These are phyloP conservation scores for Halcyon smyrnensis DNA, from an alignment of 2,797 vertebrate genomes.

Conservation along the genomic window DNA sequence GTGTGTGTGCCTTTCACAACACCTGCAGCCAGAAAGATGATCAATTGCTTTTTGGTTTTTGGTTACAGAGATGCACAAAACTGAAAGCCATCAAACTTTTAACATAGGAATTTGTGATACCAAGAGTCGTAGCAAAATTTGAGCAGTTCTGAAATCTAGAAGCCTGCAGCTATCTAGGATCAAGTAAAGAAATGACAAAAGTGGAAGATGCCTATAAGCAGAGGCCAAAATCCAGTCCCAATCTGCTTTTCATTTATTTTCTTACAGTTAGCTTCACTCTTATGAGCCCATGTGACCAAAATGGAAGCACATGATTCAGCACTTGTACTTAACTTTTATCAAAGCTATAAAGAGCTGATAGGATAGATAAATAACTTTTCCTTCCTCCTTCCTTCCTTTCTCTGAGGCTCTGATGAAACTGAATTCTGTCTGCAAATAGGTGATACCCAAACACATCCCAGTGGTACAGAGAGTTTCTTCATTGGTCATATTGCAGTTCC, in stretches of 20 bases:
- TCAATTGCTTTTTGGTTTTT: not conserved
- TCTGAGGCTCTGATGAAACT: not conserved
- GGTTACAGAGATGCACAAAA: not conserved
- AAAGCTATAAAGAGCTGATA: not conserved
- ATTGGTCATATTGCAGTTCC: not conserved
- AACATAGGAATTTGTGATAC: not conserved
- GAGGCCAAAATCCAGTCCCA: not conserved
- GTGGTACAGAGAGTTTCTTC: not conserved
- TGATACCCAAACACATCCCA: not conserved
- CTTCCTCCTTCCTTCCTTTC: not conserved
- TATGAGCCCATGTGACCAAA: not conserved
- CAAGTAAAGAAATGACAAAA: not conserved
- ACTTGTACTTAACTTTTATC: not conserved
- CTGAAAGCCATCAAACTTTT: not conserved
- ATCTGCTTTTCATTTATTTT: not conserved
- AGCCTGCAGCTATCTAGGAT: not conserved
- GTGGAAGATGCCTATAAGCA: not conserved
- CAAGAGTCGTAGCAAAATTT: not conserved
- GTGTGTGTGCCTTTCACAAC: not conserved
- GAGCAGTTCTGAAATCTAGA: not conserved
- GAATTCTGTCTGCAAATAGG: not conserved
- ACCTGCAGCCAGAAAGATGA: not conserved
- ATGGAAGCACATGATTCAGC: not conserved
- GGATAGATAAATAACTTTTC: not conserved
- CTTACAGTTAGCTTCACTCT: not conserved